phyloP scores from a whole-genome alignment of 1,140 invertebrate species.

The Drosophila tani region DNA sequence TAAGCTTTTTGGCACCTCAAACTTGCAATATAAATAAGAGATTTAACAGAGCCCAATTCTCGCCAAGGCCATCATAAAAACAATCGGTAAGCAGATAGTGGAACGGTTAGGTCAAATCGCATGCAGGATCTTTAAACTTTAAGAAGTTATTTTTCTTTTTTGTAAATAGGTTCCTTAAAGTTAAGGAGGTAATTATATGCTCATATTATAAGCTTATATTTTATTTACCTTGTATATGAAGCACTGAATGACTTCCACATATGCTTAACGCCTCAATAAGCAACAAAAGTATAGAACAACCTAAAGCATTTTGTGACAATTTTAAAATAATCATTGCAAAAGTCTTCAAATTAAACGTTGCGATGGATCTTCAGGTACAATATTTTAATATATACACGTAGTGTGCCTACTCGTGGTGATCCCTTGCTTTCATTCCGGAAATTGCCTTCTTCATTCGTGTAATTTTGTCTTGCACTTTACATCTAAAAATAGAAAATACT shows the following conservation, averaged over 20 bases:
- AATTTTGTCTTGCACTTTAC: neutral
- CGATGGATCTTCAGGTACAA: conserved; percentile 61
- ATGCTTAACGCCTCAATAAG: conserved; percentile 22
- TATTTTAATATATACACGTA: conserved; percentile 7
- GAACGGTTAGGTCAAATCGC: too few relatives aligned
- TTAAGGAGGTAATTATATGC: too few relatives aligned
- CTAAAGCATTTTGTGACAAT: conserved; percentile 26
- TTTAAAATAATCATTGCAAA: conserved; percentile 44
- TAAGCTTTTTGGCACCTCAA: too few relatives aligned
- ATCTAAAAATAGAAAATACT: neutral
- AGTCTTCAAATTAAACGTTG: conserved; percentile 51
- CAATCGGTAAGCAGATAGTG: too few relatives aligned
- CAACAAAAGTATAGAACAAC: conserved; percentile 41
- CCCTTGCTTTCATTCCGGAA: conserved; percentile 4
- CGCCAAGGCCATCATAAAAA: too few relatives aligned
- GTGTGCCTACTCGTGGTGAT: neutral
- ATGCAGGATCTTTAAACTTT: too few relatives aligned
- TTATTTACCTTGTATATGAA: conserved; percentile 50
- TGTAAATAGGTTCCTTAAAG: too few relatives aligned
- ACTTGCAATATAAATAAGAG: too few relatives aligned
- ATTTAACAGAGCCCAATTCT: too few relatives aligned
- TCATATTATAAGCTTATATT: neutral
- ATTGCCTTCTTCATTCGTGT: neutral
- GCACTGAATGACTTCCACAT: conserved; percentile 30
- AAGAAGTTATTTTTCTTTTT: too few relatives aligned